A percentile compares a stretch with the other conserved stretches of the same genome.
phyloP scores from a whole-genome alignment of 2,888 invertebrate species.

The Drosophila dives region DNA sequence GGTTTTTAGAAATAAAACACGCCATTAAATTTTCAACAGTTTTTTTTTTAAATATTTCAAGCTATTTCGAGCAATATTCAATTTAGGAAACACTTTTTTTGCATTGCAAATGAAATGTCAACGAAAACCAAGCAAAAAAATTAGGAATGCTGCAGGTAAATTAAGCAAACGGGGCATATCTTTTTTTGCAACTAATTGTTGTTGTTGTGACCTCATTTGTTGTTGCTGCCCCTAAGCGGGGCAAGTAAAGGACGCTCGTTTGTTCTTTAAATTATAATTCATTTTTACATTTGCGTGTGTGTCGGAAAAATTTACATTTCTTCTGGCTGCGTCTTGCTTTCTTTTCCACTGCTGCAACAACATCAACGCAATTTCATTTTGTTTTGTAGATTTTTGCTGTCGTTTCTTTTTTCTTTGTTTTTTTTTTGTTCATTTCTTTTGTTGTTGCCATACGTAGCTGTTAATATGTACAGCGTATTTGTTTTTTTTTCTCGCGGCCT shows the following conservation, averaged over 20 bases:
- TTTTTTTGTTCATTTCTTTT: constrained; percentile 42
- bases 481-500: constrained; percentile 68
- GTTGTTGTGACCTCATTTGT: constrained; percentile 52
- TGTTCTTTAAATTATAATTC: constrained; percentile 54
- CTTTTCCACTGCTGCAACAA: constrained; percentile 35
- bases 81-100: constrained; percentile 41
- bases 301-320: constrained; percentile 56
- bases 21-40: neutral
- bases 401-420: constrained; percentile 42
- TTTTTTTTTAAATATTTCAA: neutral
- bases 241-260: constrained; percentile 50
- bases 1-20: neutral
- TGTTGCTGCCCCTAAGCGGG: constrained; percentile 32
- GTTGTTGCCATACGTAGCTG: constrained; percentile 68
- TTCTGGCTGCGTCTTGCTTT: constrained; percentile 31
- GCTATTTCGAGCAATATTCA: constrained; percentile 17
- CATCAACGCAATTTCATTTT: constrained; percentile 63
- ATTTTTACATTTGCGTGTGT: constrained; percentile 38
- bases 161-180: constrained; percentile 27
- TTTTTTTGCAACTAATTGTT: constrained; percentile 30
- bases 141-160: constrained; percentile 45
- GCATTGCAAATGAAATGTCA: constrained; percentile 70
- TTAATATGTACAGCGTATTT: constrained; percentile 54
- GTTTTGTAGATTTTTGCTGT: constrained; percentile 59
- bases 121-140: constrained; percentile 19